phyloP scores from a whole-genome alignment of 2,113 vertebrate genomes.

The Heterotis niloticus region DNA sequence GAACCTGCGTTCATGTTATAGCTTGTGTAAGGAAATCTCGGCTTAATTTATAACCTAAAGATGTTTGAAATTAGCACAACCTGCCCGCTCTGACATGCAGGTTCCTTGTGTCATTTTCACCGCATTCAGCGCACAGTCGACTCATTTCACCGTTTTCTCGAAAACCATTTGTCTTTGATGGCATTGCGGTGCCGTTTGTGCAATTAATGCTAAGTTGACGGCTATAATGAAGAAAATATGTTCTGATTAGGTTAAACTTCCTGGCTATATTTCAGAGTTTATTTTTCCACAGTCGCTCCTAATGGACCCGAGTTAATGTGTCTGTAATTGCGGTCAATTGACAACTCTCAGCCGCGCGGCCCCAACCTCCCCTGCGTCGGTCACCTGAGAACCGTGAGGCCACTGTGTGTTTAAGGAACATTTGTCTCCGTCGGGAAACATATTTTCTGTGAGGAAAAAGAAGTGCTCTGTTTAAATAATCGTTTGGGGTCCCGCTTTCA shows the following conservation, averaged over 20 bases:
- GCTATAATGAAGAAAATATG: constrained; percentile 48
- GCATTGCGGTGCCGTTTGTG: constrained; percentile 32
- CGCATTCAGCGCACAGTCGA: neutral
- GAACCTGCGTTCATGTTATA: too few species aligned
- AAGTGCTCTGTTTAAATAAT: too few species aligned
- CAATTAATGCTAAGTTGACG: constrained; percentile 50
- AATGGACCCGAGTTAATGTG: constrained; percentile 35
- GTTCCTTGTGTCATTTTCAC: neutral
- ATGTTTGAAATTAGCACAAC: neutral
- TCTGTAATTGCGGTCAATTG: constrained; percentile 7
- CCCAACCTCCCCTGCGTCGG: too few species aligned
- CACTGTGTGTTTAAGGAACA: neutral
- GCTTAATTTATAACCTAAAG: neutral
- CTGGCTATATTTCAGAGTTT: constrained; percentile 47
- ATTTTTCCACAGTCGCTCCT: constrained; percentile 40
- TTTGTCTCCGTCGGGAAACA: neutral
- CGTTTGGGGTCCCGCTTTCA: too few species aligned
- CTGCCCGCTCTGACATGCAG: neutral
- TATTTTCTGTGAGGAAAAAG: too few species aligned
- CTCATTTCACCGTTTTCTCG: constrained; percentile 20
- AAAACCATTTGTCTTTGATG: constrained; percentile 32
- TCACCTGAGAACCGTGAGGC: too few species aligned
- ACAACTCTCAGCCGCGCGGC: neutral
- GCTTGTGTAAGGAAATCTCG: neutral
- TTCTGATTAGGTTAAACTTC: constrained; percentile 46